Conservation (phyloP, 2,113 vertebrate genomes). For the Proteles cristata region DNA sequence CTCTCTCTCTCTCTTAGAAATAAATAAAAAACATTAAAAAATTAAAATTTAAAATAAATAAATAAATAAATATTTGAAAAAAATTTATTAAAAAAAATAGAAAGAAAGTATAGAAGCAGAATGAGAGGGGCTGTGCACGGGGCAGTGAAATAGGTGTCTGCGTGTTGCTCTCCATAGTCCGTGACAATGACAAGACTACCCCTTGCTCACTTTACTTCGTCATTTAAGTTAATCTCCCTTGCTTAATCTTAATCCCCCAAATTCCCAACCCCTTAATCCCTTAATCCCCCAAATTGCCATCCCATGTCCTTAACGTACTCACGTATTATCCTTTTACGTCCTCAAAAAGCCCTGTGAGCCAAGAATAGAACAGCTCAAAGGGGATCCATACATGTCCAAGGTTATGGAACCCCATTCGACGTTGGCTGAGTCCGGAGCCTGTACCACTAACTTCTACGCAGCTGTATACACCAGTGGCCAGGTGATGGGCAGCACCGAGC, state of each 20-base stretch:
- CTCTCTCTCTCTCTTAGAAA: too few species aligned
- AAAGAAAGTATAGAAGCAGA: background rate
- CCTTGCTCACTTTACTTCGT: background rate
- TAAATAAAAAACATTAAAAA: too few species aligned
- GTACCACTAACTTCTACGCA: background rate
- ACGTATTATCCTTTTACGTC: background rate
- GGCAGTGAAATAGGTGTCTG: background rate
- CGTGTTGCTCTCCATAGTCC: background rate
- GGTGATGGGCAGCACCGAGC: background rate
- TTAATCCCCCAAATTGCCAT: background rate
- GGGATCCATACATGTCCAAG: background rate
- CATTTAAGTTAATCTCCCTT: background rate
- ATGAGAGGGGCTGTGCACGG: background rate
- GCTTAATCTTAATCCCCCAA: background rate
- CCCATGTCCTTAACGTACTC: background rate
- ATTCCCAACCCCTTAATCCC: background rate
- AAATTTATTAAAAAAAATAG: background rate
- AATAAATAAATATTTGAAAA: too few species aligned
- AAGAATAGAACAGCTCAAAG: background rate
- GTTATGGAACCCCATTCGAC: background rate
- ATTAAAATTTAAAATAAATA: too few species aligned
- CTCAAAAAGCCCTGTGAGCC: background rate
- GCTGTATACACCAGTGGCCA: background rate
- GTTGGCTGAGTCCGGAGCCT: background rate
- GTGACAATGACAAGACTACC: too few species aligned